Evolutionary conservation across 2,888 invertebrate species (phyloP), one percentile per base, ranked within the genome.

Genomic region (Ennomos quercinarius): DNA sequence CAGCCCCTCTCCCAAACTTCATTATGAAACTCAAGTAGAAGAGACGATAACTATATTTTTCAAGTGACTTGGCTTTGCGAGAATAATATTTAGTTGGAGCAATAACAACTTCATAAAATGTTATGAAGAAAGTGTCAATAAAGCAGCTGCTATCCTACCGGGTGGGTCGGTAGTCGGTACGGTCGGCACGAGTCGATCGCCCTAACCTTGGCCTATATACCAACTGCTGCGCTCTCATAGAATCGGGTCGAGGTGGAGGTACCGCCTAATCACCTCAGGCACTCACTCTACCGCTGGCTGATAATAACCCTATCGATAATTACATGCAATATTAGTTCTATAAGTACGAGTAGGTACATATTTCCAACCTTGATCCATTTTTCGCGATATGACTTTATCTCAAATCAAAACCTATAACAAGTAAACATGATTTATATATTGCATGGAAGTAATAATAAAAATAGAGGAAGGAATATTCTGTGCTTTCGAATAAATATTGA

Each of bases 161-260:
- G 80, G 79, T 79, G 79, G 76, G 61, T 57, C 27, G 27, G 27
- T 27, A 27, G 27, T 27, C 71, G 71, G 80, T 78, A 78, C 79
- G 76, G 61, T 57, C 62, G 65, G 73, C 64, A 4, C 49, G 17
- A 48, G 55, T 75, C 74, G 70, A 75, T 70, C 73, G 78, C 66
- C 89, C 89, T 27, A 27, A 27, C 27, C 27, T 86, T 89, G 88
- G 73, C 84, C 86, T 67, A 83, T 82, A 77, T 86, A 73, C 67
- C 61, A 63, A 6, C 27, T 27, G 27, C 61, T 61, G 48, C 69
- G 66, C 66, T 65, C 65, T 65, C 65, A 64, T 74, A 74, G 70
- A 81, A 77, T 77, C 70, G 61, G 83, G 83, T 76, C 83, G 67
- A 72, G 67, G 56, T 55, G 61, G 66, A 70, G 64, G 50, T 52